Conservation (phyloP, 2,113 vertebrate genomes). For the Elanoides forficatus region DNA sequence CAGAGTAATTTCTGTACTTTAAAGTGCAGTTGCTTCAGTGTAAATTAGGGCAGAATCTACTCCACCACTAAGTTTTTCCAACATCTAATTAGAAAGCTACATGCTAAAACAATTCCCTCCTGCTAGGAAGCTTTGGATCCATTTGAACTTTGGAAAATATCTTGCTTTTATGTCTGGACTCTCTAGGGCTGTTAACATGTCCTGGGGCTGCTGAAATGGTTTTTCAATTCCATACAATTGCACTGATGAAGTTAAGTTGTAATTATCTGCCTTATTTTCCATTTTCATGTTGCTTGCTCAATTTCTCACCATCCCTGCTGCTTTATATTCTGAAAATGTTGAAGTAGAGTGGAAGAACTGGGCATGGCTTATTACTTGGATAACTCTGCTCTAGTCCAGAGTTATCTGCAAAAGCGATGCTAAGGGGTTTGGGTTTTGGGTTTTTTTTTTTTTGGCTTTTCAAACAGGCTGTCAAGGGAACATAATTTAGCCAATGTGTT, state of each 20-base stretch:
- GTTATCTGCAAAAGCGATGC: background rate
- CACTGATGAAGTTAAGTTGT: background rate
- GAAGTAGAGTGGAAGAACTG: background rate
- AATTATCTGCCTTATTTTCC: conserved; percentile 27
- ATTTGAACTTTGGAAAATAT: conserved; percentile 32
- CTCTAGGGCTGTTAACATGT: background rate
- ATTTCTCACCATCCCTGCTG: background rate
- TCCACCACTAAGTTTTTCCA: conserved; percentile 15
- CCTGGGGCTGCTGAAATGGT: background rate
- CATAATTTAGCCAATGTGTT: background rate
- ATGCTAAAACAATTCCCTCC: conserved; percentile 31
- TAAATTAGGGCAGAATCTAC: background rate
- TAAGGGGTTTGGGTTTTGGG: background rate
- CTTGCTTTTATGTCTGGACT: conserved; percentile 22
- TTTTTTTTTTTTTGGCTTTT: background rate
- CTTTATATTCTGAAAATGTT: background rate
- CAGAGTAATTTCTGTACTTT: background rate
- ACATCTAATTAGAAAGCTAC: conserved; percentile 34
- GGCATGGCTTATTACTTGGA: background rate
- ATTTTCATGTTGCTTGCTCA: background rate
- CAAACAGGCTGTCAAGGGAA: background rate
- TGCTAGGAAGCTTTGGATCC: conserved; percentile 24
- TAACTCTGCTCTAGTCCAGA: background rate
- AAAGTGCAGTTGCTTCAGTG: background rate
- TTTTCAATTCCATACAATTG: conserved; percentile 20